A percentile compares a stretch with the other conserved stretches of the same genome.
Conservation (phyloP, 2,888 invertebrate genomes). For the Gisinianus flammeolus region DNA sequence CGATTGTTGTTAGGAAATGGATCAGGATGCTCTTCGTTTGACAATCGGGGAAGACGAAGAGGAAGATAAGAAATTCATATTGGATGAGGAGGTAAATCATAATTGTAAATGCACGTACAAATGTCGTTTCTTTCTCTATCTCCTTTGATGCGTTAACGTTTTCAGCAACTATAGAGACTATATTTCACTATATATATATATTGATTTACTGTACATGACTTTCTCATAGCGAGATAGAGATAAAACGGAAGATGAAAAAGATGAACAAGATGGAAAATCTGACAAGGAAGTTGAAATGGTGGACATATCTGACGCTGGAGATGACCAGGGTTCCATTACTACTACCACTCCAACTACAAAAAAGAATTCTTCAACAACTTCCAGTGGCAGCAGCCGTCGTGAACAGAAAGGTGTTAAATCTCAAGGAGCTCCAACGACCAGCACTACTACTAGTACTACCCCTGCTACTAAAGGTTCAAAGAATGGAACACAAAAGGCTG, state of each 20-base stretch:
- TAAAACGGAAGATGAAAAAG: constrained; percentile 73
- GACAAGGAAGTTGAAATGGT: neutral
- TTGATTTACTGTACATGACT: constrained; percentile 20
- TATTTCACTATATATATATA: neutral
- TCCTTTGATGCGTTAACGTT: neutral
- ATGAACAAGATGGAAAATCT: constrained; percentile 57
- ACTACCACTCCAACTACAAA: neutral
- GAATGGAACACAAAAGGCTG: neutral
- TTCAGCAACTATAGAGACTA: neutral
- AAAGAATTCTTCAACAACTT: neutral
- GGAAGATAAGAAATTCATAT: constrained; percentile 44
- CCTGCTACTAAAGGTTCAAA: too few species aligned
- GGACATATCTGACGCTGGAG: too few species aligned
- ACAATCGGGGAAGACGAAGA: constrained; percentile 80
- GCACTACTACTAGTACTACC: too few species aligned
- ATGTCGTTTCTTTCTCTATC: constrained; percentile 8
- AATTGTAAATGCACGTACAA: neutral
- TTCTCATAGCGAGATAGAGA: constrained; percentile 76
- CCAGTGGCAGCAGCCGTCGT: neutral
- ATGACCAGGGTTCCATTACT: neutral
- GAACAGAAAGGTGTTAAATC: too few species aligned
- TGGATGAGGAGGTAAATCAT: constrained; percentile 40
- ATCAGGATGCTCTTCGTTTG: constrained; percentile 61
- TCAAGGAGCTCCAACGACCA: neutral
- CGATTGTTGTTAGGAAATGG: constrained; percentile 39